Percentiles rank a stretch among this genome's conserved stretches.
Conservation (phyloP, 2,797 vertebrate species). For the Sarcophilus harrisii region DNA sequence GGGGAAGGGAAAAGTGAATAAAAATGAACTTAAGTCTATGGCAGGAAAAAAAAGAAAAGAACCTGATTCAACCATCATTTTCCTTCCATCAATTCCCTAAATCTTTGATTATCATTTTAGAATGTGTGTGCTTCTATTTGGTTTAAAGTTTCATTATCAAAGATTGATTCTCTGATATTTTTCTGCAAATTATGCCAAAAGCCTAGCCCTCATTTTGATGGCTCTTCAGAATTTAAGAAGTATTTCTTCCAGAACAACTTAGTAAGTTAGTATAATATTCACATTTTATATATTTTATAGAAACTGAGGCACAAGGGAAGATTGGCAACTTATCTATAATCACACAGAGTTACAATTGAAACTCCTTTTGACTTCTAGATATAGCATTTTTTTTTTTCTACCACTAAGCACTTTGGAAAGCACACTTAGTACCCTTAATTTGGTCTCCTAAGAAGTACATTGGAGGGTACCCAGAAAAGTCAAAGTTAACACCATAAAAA, state of each 20-base stretch:
- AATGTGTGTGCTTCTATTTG: not conserved
- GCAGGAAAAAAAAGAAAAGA: constrained; percentile 50
- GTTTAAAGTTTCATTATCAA: not conserved
- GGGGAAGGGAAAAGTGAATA: constrained; percentile 13
- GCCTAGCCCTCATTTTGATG: not conserved
- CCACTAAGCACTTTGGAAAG: not conserved
- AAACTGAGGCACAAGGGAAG: not conserved
- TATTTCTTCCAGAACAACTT: not conserved
- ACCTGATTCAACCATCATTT: constrained; percentile 51
- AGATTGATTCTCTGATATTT: not conserved
- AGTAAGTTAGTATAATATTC: not conserved
- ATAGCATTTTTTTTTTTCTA: not conserved
- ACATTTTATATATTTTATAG: not conserved
- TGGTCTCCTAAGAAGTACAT: not conserved
- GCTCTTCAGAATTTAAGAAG: not conserved
- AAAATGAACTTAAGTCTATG: constrained; percentile 55
- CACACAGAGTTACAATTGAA: not conserved
- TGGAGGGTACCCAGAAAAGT: not conserved
- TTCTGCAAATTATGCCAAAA: not conserved
- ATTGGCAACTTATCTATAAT: not conserved
- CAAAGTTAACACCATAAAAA: not conserved
- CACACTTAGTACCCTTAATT: not conserved
- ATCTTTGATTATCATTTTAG: not conserved
- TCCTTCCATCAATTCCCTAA: not conserved
- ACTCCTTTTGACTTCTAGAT: not conserved